A percentile compares a stretch with the other conserved stretches of the same genome.
These are phyloP conservation scores for Selenia dentaria DNA, from an alignment of 2,888 invertebrate species.

Conservation along the genomic window DNA sequence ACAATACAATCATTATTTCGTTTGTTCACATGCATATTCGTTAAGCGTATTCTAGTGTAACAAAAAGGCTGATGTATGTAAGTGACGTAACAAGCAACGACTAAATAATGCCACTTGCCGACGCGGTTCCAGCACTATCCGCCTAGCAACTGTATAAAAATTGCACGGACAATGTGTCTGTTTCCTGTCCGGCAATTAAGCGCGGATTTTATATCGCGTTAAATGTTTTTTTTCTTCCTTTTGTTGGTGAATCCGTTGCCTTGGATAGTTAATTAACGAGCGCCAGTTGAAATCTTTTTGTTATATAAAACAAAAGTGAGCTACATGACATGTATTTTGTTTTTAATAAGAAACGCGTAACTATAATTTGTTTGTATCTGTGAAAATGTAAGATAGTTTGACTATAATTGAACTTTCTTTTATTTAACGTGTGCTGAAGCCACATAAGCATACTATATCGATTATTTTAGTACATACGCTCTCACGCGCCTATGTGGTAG, in stretches of 20 bases:
- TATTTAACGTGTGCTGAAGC: no score
- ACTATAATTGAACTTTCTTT: no score
- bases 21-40: constrained; percentile 17
- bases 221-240: constrained; percentile 5
- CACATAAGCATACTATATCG: no score
- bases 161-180: constrained; percentile 33
- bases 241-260: neutral
- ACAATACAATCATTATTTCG: constrained; percentile 17
- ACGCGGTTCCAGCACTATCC: constrained; percentile 42
- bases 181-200: constrained; percentile 28
- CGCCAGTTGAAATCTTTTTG: neutral
- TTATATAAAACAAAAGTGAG: neutral
- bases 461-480: no score
- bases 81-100: constrained; percentile 51
- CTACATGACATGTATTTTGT: neutral
- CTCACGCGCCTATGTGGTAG: no score
- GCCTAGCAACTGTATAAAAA: constrained; percentile 41
- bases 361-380: no score
- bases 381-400: no score
- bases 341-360: no score
- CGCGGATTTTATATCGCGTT: constrained; percentile 14
- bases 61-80: constrained; percentile 48
- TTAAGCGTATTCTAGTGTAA: constrained; percentile 41
- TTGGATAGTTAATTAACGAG: constrained; percentile 7
- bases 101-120: constrained; percentile 61